These are phyloP conservation scores for Trichoplusia ni DNA, from an alignment of 1,140 invertebrate species.

Conservation along the genomic window DNA sequence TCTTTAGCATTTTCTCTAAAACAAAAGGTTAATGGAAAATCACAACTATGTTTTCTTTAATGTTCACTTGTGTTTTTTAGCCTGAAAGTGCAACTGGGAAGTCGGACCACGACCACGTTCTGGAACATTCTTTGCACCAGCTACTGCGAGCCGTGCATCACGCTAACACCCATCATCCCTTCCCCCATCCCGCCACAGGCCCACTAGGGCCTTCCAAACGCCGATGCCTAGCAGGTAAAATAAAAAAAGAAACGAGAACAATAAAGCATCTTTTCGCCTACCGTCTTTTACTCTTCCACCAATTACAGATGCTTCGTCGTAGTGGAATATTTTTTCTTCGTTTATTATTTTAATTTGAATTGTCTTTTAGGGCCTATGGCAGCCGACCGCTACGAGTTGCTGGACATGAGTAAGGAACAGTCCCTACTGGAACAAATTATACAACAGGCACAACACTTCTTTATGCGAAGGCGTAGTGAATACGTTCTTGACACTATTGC, in stretches of 20 bases:
- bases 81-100: conserved; percentile 72
- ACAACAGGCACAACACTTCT: conserved; percentile 97
- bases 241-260: background rate
- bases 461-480: conserved; percentile 94
- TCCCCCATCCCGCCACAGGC: conserved; percentile 96
- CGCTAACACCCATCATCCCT: conserved; percentile 95
- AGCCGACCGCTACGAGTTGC: conserved; percentile 91
- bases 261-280: background rate
- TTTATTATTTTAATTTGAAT: background rate
- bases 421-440: conserved; percentile 98
- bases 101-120: conserved; percentile 95
- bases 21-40: no score
- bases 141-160: conserved; percentile 95
- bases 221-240: conserved; percentile 90
- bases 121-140: conserved; percentile 98
- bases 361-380: conserved; percentile 88
- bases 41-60: no score
- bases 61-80: no score
- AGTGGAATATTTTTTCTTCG: no score
- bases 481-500: conserved; percentile 97
- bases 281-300: no score
- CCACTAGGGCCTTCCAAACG: conserved; percentile 95
- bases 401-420: conserved; percentile 94
- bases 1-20: no score
- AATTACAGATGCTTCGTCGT: no score